Percentiles rank a stretch among this genome's conserved stretches.
phyloP scores from a whole-genome alignment of 2,113 vertebrate species.

The Maccullochella peelii region DNA sequence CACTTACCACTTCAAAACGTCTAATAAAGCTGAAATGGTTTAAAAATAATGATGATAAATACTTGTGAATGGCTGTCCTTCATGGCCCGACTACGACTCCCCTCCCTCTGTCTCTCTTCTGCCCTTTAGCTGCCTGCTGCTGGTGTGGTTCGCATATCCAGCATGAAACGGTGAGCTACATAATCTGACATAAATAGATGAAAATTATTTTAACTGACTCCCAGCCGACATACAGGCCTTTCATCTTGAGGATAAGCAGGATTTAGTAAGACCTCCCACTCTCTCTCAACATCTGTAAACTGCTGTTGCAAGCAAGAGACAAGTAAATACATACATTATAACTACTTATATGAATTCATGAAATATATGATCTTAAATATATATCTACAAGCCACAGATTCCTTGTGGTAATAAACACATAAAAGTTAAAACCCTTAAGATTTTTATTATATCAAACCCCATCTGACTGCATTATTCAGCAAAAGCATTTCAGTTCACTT shows the following conservation, averaged over 20 bases:
- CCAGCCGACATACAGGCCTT: neutral
- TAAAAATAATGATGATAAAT: constrained; percentile 71
- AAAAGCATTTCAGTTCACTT: too few species aligned
- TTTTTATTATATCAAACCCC: neutral
- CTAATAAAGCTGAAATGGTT: constrained; percentile 64
- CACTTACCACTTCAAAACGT: constrained; percentile 47
- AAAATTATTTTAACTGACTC: constrained; percentile 25
- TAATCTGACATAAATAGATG: constrained; percentile 24
- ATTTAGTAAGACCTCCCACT: neutral
- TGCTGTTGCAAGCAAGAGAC: neutral
- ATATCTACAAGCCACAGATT: neutral
- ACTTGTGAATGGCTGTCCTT: constrained; percentile 64
- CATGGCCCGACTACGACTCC: constrained; percentile 39
- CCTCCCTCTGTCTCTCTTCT: neutral
- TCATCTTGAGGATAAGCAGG: constrained; percentile 12
- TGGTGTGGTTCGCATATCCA: constrained; percentile 3
- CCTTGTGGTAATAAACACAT: neutral
- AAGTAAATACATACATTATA: neutral
- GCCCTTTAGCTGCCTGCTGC: constrained; percentile 8
- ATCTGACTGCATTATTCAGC: too few species aligned
- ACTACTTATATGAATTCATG: neutral
- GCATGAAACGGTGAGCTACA: neutral
- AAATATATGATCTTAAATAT: neutral
- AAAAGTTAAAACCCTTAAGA: neutral
- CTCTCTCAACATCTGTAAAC: constrained; percentile 8